Conservation (phyloP, 2,888 invertebrate genomes). For the Drosophila nr. fundita region DNA sequence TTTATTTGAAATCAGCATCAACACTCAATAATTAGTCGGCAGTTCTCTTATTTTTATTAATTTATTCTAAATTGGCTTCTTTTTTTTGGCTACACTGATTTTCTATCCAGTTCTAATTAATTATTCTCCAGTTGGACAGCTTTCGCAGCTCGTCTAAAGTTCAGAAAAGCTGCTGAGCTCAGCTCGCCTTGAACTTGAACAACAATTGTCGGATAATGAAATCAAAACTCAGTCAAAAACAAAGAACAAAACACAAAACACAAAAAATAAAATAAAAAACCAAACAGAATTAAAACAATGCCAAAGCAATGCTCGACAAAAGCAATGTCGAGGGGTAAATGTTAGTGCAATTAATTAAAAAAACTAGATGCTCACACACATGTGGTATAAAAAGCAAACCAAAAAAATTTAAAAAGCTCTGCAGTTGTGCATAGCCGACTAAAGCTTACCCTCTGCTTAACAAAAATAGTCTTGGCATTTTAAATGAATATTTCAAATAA, state of each 20-base stretch:
- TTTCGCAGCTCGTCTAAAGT: neutral
- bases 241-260: slow-evolving; percentile 4
- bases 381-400: neutral
- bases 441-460: neutral
- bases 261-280: slow-evolving; percentile 18
- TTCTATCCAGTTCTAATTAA: neutral
- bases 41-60: neutral
- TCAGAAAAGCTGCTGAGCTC: slow-evolving; percentile 16
- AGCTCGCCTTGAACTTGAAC: slow-evolving; percentile 68
- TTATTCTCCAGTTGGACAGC: slow-evolving; percentile 12
- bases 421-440: neutral
- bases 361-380: slow-evolving; percentile 28
- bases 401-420: neutral
- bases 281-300: slow-evolving; percentile 51
- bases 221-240: slow-evolving; percentile 48
- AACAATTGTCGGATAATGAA: slow-evolving; percentile 63
- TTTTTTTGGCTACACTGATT: neutral
- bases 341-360: slow-evolving; percentile 78
- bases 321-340: slow-evolving; percentile 47
- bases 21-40: neutral
- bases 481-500: neutral
- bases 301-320: slow-evolving; percentile 30
- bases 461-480: neutral
- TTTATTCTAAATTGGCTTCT: neutral
- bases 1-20: neutral